Conservation (phyloP, 2,888 invertebrate genomes). For the Phyto melanocephala region DNA sequence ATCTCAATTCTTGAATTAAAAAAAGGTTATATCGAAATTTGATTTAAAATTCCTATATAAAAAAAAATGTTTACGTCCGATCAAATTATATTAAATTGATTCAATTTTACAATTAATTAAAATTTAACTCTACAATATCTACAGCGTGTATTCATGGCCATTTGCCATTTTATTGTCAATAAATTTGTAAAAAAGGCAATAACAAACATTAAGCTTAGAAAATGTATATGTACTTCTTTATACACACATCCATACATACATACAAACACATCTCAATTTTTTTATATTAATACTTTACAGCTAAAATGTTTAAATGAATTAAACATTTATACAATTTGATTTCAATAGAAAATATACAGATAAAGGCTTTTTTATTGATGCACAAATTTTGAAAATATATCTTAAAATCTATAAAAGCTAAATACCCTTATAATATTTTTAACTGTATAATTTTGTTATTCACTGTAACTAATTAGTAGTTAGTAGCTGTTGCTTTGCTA, state of each 20-base stretch:
- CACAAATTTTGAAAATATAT: too few relatives aligned
- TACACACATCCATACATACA: background rate
- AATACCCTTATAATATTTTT: background rate
- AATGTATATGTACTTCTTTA: background rate
- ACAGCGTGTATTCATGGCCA: background rate
- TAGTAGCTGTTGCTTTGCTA: background rate
- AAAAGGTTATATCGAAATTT: too few relatives aligned
- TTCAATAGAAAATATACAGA: background rate
- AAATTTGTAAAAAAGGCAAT: background rate
- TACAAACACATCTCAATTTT: background rate
- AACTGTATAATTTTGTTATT: background rate
- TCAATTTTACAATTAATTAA: background rate
- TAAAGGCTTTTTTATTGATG: too few relatives aligned
- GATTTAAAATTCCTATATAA: too few relatives aligned
- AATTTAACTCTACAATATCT: background rate
- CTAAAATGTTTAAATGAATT: background rate
- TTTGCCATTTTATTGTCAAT: slow-evolving; percentile 1
- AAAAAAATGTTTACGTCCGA: too few relatives aligned
- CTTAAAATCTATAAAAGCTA: too few relatives aligned
- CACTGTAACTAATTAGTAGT: background rate
- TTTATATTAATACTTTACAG: background rate
- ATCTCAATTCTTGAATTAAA: too few relatives aligned
- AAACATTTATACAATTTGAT: background rate
- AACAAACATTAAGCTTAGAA: too few relatives aligned
- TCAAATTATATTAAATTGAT: background rate